Conservation (phyloP, 2,888 invertebrate genomes). For the Omphaloscelis lunosa region DNA sequence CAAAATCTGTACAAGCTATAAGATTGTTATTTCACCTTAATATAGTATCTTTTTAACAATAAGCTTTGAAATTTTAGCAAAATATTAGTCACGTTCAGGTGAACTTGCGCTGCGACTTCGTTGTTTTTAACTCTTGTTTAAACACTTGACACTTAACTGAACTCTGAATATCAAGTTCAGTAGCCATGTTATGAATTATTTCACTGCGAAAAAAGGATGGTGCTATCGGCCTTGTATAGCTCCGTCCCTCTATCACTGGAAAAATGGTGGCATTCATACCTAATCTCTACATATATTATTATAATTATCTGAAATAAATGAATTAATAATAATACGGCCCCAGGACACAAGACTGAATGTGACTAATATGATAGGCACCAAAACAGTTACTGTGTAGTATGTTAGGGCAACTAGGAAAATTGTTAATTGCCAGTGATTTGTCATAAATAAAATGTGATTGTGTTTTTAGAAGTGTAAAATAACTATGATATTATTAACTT, state of each 20-base stretch:
- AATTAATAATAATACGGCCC: too few species aligned
- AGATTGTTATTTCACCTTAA: constrained; percentile 7
- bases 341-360: constrained; percentile 64
- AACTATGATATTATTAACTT: constrained; percentile 48
- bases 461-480: constrained; percentile 62
- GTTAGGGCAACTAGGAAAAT: constrained; percentile 81
- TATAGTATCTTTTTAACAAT: constrained; percentile 53
- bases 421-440: constrained; percentile 74
- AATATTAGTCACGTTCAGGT: constrained; percentile 51
- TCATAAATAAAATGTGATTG: constrained; percentile 64
- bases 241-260: too few species aligned
- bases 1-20: neutral
- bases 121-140: constrained; percentile 26
- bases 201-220: too few species aligned
- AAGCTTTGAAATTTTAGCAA: constrained; percentile 68
- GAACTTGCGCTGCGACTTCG: constrained; percentile 16
- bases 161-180: constrained; percentile 48
- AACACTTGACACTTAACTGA: neutral
- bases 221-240: too few species aligned
- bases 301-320: too few species aligned
- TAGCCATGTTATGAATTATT: too few species aligned
- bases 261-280: too few species aligned
- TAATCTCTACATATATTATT: too few species aligned
- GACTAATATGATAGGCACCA: constrained; percentile 69
- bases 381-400: constrained; percentile 72